These are phyloP conservation scores for Ochropacha duplaris DNA, from an alignment of 2,888 invertebrate species.

Conservation along the genomic window DNA sequence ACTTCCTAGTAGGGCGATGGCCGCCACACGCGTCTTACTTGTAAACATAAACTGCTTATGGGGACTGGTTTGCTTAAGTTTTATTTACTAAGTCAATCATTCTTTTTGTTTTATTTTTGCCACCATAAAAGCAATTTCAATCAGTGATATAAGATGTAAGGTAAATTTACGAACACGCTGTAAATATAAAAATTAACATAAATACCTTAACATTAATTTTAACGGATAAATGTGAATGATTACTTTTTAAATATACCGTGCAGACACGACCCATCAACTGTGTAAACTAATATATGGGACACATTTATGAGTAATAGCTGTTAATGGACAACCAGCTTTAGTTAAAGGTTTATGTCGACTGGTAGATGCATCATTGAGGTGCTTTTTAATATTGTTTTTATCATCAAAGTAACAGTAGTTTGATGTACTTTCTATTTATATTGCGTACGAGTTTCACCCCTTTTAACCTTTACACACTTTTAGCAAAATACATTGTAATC, in stretches of 20 bases:
- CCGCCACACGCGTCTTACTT: too few species aligned
- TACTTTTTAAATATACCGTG: slow-evolving; percentile 26
- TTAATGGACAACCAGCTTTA: slow-evolving; percentile 9
- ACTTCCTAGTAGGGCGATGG: too few species aligned
- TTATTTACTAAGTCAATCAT: too few species aligned
- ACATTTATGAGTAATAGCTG: slow-evolving; percentile 18
- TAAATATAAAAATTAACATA: not conserved
- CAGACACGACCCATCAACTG: slow-evolving; percentile 15
- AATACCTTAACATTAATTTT: slow-evolving; percentile 24
- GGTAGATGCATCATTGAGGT: not conserved
- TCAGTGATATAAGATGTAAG: too few species aligned
- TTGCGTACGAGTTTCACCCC: not conserved
- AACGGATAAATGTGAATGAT: slow-evolving; percentile 27
- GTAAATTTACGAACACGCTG: not conserved
- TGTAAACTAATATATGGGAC: slow-evolving; percentile 23
- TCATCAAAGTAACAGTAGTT: not conserved
- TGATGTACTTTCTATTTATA: not conserved
- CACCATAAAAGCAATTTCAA: too few species aligned
- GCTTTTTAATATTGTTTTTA: not conserved
- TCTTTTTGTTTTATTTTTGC: too few species aligned
- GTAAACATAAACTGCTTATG: too few species aligned
- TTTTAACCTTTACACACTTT: not conserved
- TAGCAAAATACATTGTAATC: too few species aligned
- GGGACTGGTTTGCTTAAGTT: too few species aligned
- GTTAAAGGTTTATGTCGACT: not conserved